These are phyloP conservation scores for Saimiri boliviensis DNA, from an alignment of 2,113 vertebrate genomes.

Conservation along the genomic window DNA sequence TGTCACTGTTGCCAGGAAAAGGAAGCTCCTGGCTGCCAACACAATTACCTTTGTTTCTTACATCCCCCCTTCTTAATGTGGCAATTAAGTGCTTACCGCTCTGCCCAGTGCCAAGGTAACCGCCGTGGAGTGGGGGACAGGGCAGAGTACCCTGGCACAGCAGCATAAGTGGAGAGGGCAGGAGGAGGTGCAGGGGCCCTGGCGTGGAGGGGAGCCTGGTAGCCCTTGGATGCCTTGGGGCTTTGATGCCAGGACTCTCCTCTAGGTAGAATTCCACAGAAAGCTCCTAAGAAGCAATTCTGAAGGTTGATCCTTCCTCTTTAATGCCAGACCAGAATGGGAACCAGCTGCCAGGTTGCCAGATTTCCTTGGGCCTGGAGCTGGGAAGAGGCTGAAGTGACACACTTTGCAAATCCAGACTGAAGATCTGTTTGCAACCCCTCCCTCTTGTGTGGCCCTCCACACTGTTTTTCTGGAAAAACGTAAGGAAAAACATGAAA, in stretches of 20 bases:
- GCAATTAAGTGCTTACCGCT: conserved; percentile 85
- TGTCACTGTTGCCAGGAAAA: conserved; percentile 78
- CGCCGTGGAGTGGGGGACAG: not conserved
- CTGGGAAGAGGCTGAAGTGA: not conserved
- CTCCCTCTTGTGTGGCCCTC: not conserved
- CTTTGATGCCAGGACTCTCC: not conserved
- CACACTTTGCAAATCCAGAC: not conserved
- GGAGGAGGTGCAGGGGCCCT: not conserved
- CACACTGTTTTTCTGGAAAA: not conserved
- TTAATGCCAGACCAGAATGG: not conserved
- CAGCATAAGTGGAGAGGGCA: not conserved
- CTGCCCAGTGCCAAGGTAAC: conserved; percentile 75
- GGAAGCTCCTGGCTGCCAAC: conserved; percentile 77
- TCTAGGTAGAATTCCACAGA: not conserved
- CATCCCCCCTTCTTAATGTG: conserved; percentile 83
- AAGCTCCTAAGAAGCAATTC: not conserved
- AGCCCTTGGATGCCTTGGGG: not conserved
- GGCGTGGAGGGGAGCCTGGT: not conserved
- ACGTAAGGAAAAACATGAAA: not conserved
- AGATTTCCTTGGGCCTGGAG: not conserved
- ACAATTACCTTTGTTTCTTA: conserved; percentile 83
- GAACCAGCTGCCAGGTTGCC: not conserved
- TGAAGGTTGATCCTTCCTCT: not conserved
- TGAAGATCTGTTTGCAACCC: not conserved
- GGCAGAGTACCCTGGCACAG: not conserved